phyloP scores from a whole-genome alignment of 2,888 invertebrate species.

The Heliconius ismenius region DNA sequence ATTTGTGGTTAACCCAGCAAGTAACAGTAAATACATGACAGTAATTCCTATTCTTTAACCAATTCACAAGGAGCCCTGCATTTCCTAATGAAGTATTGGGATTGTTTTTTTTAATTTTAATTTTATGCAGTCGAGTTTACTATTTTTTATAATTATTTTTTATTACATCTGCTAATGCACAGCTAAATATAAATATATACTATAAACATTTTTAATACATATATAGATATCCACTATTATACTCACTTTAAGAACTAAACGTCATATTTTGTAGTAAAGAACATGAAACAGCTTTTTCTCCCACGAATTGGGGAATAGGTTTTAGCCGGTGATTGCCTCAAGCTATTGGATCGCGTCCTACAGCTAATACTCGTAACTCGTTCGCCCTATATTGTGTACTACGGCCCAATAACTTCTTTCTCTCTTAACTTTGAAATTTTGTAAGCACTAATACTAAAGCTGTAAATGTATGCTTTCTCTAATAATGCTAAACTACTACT shows the following conservation, averaged over 20 bases:
- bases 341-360: slow-evolving; percentile 28
- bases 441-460: not conserved
- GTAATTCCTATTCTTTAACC: too few relatives aligned
- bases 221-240: too few relatives aligned
- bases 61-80: too few relatives aligned
- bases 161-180: too few relatives aligned
- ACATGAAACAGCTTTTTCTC: slow-evolving; percentile 19
- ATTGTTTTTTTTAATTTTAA: too few relatives aligned
- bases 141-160: too few relatives aligned
- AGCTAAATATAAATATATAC: too few relatives aligned
- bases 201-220: too few relatives aligned
- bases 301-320: slow-evolving; percentile 20
- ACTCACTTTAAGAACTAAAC: not conserved
- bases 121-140: too few relatives aligned
- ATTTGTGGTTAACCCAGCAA: too few relatives aligned
- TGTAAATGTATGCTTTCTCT: not conserved
- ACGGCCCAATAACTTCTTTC: slow-evolving; percentile 19
- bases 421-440: slow-evolving; percentile 1
- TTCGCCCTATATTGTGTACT: slow-evolving; percentile 16
- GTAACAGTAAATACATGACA: too few relatives aligned
- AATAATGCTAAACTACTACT: not conserved
- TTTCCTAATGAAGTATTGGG: too few relatives aligned
- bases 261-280: not conserved
- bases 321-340: slow-evolving; percentile 24
- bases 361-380: slow-evolving; percentile 31